Conservation (phyloP, 2,888 invertebrate species). For the Scelioninae gen. 2 region DNA sequence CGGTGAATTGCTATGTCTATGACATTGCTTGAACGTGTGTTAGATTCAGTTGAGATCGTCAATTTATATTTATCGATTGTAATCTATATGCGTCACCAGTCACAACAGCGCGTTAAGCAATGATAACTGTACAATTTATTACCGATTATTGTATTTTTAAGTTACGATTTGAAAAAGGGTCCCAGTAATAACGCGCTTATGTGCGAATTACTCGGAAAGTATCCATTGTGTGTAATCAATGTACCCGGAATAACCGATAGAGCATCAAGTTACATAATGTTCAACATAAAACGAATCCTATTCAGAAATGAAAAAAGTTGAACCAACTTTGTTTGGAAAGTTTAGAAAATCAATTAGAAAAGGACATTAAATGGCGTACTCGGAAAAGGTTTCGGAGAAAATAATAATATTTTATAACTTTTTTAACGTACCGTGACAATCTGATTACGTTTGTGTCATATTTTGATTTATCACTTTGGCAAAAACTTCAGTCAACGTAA, state of each 20-base stretch:
- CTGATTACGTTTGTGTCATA: no score
- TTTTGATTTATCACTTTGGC: no score
- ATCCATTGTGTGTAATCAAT: conserved; percentile 39
- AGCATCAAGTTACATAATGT: conserved; percentile 49
- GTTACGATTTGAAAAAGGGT: conserved; percentile 27
- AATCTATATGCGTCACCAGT: conserved; percentile 11
- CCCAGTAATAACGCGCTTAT: conserved; percentile 32
- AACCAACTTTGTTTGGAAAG: no score
- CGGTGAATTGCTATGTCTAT: not conserved
- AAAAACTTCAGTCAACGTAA: no score
- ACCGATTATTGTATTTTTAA: conserved; percentile 11
- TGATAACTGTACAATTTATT: conserved; percentile 25
- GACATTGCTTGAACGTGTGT: not conserved
- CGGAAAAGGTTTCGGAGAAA: no score
- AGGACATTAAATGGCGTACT: no score
- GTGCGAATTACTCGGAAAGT: conserved; percentile 14
- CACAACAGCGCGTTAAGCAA: conserved; percentile 21
- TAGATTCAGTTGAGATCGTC: not conserved
- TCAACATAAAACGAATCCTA: no score
- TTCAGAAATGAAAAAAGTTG: no score
- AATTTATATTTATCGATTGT: conserved; percentile 38
- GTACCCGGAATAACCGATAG: conserved; percentile 47
- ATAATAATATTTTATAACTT: no score
- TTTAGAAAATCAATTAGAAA: no score
- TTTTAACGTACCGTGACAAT: no score